Evolutionary conservation across 2,888 invertebrate species (phyloP).

Genomic region (Hirudinaria manillensis): DNA sequence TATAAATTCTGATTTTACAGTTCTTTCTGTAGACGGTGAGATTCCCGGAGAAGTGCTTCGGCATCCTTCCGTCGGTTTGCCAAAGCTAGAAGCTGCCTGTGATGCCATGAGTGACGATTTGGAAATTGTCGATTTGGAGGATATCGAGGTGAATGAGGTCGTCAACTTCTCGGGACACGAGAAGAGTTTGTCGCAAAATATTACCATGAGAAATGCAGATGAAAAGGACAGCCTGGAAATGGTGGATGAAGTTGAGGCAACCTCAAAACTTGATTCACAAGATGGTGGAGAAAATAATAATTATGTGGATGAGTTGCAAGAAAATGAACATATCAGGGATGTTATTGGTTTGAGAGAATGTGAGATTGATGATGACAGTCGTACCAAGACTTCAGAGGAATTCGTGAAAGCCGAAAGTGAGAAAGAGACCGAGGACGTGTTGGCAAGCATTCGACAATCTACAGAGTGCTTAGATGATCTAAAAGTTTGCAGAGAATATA

Average conservation of each 20-base stretch:
- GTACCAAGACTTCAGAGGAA: neutral
- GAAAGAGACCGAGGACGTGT: too few species aligned
- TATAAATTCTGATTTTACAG: too few species aligned
- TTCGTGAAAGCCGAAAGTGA: neutral
- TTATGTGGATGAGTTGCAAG: too few species aligned
- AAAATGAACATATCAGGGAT: too few species aligned
- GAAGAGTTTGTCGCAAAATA: too few species aligned
- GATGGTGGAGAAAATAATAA: too few species aligned
- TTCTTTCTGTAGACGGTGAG: too few species aligned
- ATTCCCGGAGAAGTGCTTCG: too few species aligned
- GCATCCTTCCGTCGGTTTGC: too few species aligned
- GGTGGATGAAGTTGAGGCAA: neutral
- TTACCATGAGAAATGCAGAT: too few species aligned
- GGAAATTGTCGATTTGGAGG: slow-evolving; percentile 15
- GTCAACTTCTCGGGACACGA: neutral
- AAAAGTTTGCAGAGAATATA: neutral
- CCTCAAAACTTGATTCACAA: too few species aligned
- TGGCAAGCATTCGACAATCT: too few species aligned
- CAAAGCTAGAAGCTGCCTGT: neutral
- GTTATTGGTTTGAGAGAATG: neutral
- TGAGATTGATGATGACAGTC: neutral
- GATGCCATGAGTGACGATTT: slow-evolving; percentile 12
- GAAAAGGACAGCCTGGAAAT: neutral
- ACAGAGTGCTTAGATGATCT: neutral
- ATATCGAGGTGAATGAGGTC: slow-evolving; percentile 6